Evolutionary conservation across 2,888 invertebrate genomes (phyloP), one percentile per base, ranked within the genome.

Genomic region (Leptura quadrifasciata): DNA sequence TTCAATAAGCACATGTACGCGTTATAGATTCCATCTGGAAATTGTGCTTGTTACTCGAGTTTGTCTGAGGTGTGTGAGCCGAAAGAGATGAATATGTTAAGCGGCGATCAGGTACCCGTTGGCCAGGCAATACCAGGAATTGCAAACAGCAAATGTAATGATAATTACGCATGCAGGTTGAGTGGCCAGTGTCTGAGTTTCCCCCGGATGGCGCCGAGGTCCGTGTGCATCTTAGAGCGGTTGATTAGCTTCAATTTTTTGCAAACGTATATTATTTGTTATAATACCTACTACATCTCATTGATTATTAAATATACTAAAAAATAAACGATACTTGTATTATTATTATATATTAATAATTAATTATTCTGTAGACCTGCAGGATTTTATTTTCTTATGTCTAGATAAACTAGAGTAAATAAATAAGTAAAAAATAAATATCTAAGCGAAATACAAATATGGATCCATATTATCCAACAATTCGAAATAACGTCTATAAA

Each of bases 111-210:
- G n/a, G 47, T 47, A 47, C 47, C 47, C 47, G 20, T 57, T 57
- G 18, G 18, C 21, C 21, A 21, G 20, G 21, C 57, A 57, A 57
- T 57, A 81, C 77, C 60, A 74, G 76, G 82, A 81, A 81, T 75
- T 77, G 82, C 80, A 81, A 80, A 80, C 80, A 75, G 82, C 81
- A 82, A 84, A 83, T 83, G 79, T 81, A 78, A 80, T 80, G 81
- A 79, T 81, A 82, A 84, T 84, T 84, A 82, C 80, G 82, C 73
- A 83, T 81, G 81, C 82, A 82, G 78, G 79, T 78, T 76, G 79
- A 77, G 78, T 80, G 72, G 79, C 75, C 71, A 78, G 69, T 81
- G 82, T 82, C 82, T 81, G 79, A 75, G 70, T 47, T 77, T 76
- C 77, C 79, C 47, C 79, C 81, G 80, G 82, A 82, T 81, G 83